Evolutionary conservation across 2,888 invertebrate genomes (phyloP).

Genomic region (Liodrosophila aerea): DNA sequence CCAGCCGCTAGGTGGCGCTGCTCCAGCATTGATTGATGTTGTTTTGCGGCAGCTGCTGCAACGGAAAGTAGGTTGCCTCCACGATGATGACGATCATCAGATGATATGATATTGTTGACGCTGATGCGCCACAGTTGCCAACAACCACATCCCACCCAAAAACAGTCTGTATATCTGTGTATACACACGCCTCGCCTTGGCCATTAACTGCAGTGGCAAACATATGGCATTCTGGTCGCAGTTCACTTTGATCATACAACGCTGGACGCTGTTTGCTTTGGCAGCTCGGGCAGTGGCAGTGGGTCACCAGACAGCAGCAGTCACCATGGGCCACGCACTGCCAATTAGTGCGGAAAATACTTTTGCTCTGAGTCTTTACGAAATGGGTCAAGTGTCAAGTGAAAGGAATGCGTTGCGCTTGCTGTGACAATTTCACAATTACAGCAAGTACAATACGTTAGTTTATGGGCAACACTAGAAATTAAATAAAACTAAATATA

Average conservation of each 20-base stretch:
- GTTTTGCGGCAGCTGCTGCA: slow-evolving; percentile 42
- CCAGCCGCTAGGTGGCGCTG: slow-evolving; percentile 64
- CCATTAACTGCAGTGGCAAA: slow-evolving; percentile 57
- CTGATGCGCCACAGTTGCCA: slow-evolving; percentile 64
- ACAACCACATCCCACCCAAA: slow-evolving; percentile 10
- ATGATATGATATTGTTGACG: slow-evolving; percentile 65
- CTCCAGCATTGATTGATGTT: slow-evolving; percentile 65
- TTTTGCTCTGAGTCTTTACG: neutral
- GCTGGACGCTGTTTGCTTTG: slow-evolving; percentile 51
- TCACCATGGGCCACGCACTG: slow-evolving; percentile 53
- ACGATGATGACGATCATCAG: slow-evolving; percentile 20
- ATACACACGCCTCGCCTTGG: neutral
- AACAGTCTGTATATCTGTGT: neutral
- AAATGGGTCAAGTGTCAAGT: slow-evolving; percentile 18
- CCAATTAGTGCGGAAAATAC: slow-evolving; percentile 35
- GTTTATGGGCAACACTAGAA: no score
- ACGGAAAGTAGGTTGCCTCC: slow-evolving; percentile 61
- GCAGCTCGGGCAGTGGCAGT: slow-evolving; percentile 63
- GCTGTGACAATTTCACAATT: neutral
- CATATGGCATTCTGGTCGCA: slow-evolving; percentile 61
- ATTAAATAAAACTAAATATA: no score
- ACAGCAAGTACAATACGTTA: no score
- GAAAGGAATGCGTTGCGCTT: neutral
- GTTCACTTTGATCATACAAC: slow-evolving; percentile 66
- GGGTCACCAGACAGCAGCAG: slow-evolving; percentile 55